A percentile compares a stretch with the other conserved stretches of the same genome.
These are phyloP conservation scores for Trematomus loennbergii DNA, from an alignment of 2,113 vertebrate genomes.

Conservation along the genomic window DNA sequence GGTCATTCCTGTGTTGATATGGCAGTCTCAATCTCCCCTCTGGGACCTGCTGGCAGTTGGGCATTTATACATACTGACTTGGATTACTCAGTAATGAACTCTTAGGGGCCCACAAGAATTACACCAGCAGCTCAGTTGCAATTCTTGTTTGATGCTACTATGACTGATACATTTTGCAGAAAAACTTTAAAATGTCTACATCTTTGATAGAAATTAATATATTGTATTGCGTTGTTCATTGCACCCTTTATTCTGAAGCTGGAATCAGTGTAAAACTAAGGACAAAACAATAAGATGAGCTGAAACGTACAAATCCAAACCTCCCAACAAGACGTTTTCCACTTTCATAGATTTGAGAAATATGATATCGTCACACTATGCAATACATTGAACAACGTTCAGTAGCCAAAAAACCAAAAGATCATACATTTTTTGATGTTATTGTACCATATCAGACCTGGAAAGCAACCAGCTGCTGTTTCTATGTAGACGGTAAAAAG, in stretches of 20 bases:
- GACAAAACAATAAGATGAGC: too few relatives aligned
- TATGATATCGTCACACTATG: too few relatives aligned
- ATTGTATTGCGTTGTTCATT: too few relatives aligned
- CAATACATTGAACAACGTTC: too few relatives aligned
- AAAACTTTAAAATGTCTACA: neutral
- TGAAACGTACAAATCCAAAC: too few relatives aligned
- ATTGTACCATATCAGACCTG: neutral
- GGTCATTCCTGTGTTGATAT: conserved; percentile 74
- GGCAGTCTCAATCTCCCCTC: conserved; percentile 70
- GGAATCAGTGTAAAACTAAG: too few relatives aligned
- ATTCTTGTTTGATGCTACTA: conserved; percentile 19
- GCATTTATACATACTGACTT: conserved; percentile 68
- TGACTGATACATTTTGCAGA: neutral
- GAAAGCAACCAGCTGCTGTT: neutral
- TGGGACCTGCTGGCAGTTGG: conserved; percentile 62
- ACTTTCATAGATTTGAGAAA: too few relatives aligned
- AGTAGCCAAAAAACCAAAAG: too few relatives aligned
- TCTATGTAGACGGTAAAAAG: neutral
- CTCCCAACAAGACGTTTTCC: too few relatives aligned
- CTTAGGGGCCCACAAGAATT: conserved; percentile 35
- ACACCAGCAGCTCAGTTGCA: conserved; percentile 45
- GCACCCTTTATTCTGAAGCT: too few relatives aligned
- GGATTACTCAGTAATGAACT: conserved; percentile 66
- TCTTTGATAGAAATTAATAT: neutral
- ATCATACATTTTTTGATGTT: too few relatives aligned